These are phyloP conservation scores for Oreocharis arfaki DNA, from an alignment of 2,113 vertebrate genomes.

Conservation along the genomic window DNA sequence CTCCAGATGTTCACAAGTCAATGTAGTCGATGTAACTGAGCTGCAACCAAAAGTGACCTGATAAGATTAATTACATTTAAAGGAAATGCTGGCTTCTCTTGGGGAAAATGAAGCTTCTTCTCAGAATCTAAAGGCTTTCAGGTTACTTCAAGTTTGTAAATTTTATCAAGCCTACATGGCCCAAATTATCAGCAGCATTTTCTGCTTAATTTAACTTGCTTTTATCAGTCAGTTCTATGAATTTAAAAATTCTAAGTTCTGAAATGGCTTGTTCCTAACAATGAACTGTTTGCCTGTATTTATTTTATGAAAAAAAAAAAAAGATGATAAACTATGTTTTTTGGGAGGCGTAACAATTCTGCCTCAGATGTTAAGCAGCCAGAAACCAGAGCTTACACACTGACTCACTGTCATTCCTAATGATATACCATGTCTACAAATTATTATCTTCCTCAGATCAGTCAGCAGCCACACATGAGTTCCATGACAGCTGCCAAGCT, in stretches of 20 bases:
- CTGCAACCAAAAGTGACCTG: background rate
- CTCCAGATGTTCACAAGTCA: background rate
- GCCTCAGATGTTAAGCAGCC: background rate
- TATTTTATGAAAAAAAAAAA: background rate
- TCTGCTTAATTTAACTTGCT: background rate
- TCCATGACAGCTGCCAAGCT: background rate
- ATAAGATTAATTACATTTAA: background rate
- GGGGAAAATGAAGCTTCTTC: background rate
- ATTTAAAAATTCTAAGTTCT: background rate
- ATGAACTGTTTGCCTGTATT: background rate
- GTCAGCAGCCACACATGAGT: background rate
- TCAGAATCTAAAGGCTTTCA: background rate
- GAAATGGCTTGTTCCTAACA: background rate
- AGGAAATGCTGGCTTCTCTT: background rate
- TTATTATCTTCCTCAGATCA: background rate
- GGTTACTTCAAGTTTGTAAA: background rate
- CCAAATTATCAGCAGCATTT: background rate
- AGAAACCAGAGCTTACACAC: background rate
- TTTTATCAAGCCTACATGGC: background rate
- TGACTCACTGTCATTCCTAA: background rate
- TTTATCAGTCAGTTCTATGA: background rate
- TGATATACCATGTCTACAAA: background rate
- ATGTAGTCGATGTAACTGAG: background rate
- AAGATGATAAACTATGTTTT: background rate
- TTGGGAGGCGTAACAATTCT: background rate